phyloP scores from a whole-genome alignment of 2,888 invertebrate genomes.

The Mylabris sibirica region DNA sequence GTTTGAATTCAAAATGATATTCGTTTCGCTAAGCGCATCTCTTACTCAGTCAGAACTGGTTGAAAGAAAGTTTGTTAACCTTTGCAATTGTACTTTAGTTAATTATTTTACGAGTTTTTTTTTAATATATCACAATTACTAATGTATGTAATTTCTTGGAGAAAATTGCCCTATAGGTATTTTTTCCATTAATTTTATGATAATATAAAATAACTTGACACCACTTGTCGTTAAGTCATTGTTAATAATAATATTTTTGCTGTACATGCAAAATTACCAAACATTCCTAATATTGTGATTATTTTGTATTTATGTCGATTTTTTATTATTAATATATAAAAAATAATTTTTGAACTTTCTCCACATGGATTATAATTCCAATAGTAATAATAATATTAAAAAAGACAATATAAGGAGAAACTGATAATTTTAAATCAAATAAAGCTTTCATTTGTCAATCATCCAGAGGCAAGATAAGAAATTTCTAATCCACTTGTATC shows the following conservation, averaged over 20 bases:
- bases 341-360: too few species aligned
- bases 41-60: slow-evolving; percentile 23
- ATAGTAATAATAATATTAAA: background rate
- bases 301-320: background rate
- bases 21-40: slow-evolving; percentile 10
- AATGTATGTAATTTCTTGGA: too few species aligned
- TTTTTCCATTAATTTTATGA: too few species aligned
- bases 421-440: background rate
- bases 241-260: background rate
- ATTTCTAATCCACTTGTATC: background rate
- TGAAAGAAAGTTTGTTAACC: slow-evolving; percentile 30
- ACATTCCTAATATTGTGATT: too few species aligned
- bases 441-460: background rate
- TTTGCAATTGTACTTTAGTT: slow-evolving; percentile 20
- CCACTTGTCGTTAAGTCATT: too few species aligned
- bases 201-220: too few species aligned
- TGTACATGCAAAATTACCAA: background rate
- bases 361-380: background rate
- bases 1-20: slow-evolving; percentile 27
- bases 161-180: too few species aligned
- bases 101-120: background rate
- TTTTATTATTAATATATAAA: background rate
- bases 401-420: background rate
- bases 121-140: background rate
- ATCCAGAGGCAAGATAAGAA: background rate